Percentiles rank a stretch among this genome's conserved stretches.
phyloP scores from a whole-genome alignment of 2,113 vertebrate genomes.

The Neodontobutis hainanensis region DNA sequence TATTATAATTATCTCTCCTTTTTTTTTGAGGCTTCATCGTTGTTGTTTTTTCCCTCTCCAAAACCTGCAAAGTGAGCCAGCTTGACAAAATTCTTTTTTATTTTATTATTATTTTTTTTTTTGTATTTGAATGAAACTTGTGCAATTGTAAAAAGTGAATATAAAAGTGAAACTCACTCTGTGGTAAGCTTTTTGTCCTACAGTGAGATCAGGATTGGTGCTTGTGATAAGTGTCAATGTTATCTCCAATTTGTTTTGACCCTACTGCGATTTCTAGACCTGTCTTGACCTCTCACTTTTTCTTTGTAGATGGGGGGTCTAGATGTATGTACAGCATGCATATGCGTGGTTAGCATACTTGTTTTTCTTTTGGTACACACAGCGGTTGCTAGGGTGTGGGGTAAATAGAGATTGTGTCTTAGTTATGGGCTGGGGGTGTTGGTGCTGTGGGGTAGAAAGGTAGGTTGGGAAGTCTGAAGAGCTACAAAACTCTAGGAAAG shows the following conservation, averaged over 20 bases:
- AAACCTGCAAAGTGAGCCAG: no score
- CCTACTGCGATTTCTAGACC: slow-evolving; percentile 34
- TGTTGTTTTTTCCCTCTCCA: no score
- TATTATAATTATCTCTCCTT: background rate
- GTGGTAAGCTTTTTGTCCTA: slow-evolving; percentile 35
- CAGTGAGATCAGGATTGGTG: slow-evolving; percentile 32
- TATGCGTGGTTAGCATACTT: slow-evolving; percentile 32
- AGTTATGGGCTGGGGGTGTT: slow-evolving; percentile 42
- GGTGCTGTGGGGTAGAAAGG: slow-evolving; percentile 3
- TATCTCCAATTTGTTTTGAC: slow-evolving; percentile 56
- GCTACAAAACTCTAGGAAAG: slow-evolving; percentile 31
- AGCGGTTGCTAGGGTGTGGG: slow-evolving; percentile 64
- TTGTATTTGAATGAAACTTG: no score
- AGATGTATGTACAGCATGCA: slow-evolving; percentile 55
- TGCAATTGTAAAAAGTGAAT: background rate
- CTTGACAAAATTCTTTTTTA: no score
- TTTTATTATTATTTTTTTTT: no score
- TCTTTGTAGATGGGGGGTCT: slow-evolving; percentile 47
- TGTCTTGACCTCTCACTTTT: slow-evolving; percentile 40
- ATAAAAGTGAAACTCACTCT: slow-evolving; percentile 22
- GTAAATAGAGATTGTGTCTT: slow-evolving; percentile 60
- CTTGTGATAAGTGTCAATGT: slow-evolving; percentile 37
- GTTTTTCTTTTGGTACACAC: slow-evolving; percentile 67
- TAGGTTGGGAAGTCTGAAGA: background rate
- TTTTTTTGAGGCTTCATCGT: background rate